A percentile compares a stretch with the other conserved stretches of the same genome.
Evolutionary conservation across 2,113 vertebrate species (phyloP).

Genomic region (Spea bombifrons): DNA sequence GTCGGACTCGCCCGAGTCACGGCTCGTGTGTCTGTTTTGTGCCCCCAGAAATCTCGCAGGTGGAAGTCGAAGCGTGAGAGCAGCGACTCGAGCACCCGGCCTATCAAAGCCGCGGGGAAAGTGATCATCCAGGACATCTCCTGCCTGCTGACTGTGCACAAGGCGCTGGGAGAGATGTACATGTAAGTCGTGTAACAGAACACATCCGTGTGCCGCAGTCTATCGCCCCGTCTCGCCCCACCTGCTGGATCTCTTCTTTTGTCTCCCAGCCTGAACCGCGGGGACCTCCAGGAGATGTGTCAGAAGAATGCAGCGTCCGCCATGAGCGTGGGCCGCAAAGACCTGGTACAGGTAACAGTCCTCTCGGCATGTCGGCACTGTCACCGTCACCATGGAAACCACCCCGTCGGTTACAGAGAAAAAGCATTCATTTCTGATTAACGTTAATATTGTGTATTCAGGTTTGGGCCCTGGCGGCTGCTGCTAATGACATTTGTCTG

Average conservation of each 20-base stretch:
- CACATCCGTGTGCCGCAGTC: neutral
- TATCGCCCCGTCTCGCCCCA: neutral
- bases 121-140: constrained; percentile 96
- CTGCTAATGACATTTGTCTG: constrained; percentile 86
- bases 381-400: too few relatives aligned
- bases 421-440: too few relatives aligned
- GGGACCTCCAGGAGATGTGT: constrained; percentile 92
- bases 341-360: constrained; percentile 84
- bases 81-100: constrained; percentile 73
- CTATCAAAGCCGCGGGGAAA: constrained; percentile 93
- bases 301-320: constrained; percentile 90
- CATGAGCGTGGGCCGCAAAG: constrained; percentile 80
- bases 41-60: constrained; percentile 85
- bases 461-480: constrained; percentile 94
- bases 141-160: constrained; percentile 91
- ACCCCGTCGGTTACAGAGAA: too few relatives aligned
- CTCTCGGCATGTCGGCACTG: too few relatives aligned
- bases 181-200: constrained; percentile 70
- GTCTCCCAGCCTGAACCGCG: constrained; percentile 79
- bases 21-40: neutral
- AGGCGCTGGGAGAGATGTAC: constrained; percentile 86
- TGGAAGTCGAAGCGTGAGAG: constrained; percentile 94
- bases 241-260: constrained; percentile 15
- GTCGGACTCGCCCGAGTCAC: too few relatives aligned
- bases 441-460: constrained; percentile 49